Percentiles rank a stretch among this genome's conserved stretches.
Evolutionary conservation across 2,113 vertebrate species (phyloP).

Genomic region (Myiagra hebetior): DNA sequence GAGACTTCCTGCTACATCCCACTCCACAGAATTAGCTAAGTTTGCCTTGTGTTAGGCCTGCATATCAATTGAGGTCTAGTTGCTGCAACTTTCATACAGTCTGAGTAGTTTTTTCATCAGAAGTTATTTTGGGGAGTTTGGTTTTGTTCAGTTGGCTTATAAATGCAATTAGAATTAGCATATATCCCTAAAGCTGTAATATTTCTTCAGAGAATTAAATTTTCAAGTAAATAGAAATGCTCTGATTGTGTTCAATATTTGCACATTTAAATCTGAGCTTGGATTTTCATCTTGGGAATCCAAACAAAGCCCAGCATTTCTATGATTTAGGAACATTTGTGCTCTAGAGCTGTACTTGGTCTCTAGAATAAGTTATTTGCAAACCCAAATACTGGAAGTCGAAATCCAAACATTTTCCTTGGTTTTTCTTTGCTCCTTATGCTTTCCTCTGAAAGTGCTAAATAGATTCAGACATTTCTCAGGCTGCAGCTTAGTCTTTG

Average conservation of each 20-base stretch:
- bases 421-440: slow-evolving; percentile 17
- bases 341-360: background rate
- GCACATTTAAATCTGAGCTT: background rate
- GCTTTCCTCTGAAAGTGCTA: slow-evolving; percentile 19
- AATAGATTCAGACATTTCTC: background rate
- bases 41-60: background rate
- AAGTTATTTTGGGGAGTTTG: background rate
- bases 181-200: background rate
- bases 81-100: background rate
- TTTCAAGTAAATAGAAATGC: background rate
- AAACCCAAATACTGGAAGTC: background rate
- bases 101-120: background rate
- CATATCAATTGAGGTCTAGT: background rate
- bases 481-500: background rate
- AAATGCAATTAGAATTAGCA: background rate
- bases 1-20: background rate
- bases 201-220: background rate
- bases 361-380: background rate
- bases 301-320: background rate
- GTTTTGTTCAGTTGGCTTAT: background rate
- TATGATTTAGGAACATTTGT: background rate
- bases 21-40: background rate
- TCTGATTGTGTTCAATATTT: background rate
- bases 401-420: slow-evolving; percentile 38
- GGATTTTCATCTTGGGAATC: background rate